phyloP scores from a whole-genome alignment of 2,797 vertebrate genomes.

The Menidia menidia region DNA sequence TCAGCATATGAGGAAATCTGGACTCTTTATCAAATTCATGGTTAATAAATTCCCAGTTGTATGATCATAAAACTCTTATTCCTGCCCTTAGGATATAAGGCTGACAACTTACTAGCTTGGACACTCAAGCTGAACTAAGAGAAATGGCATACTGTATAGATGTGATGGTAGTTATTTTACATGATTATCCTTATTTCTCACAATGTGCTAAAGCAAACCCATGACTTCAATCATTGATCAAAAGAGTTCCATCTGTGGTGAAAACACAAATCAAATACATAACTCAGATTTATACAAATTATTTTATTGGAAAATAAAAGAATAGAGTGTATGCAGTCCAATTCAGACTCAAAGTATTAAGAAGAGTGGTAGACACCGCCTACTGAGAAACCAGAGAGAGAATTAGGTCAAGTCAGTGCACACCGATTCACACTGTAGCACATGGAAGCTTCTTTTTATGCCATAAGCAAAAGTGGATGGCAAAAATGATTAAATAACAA shows the following conservation, averaged over 20 bases:
- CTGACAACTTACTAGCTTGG: no score
- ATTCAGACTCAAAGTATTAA: slow-evolving; percentile 50
- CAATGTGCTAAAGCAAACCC: not conserved
- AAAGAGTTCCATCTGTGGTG: not conserved
- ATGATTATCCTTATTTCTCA: no score
- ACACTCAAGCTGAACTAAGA: no score
- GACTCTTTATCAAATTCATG: no score
- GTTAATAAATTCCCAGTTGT: no score
- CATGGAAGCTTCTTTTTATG: slow-evolving; percentile 2
- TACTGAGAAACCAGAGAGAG: slow-evolving; percentile 70
- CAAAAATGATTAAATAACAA: not conserved
- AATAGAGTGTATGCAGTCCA: slow-evolving; percentile 27
- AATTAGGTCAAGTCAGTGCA: slow-evolving; percentile 57
- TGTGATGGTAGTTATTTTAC: no score
- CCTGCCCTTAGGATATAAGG: not conserved
- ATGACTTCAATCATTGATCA: not conserved
- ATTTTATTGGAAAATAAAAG: slow-evolving; percentile 67
- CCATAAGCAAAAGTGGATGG: slow-evolving; percentile 5
- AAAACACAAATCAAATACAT: slow-evolving; percentile 69
- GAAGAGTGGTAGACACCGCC: slow-evolving; percentile 57
- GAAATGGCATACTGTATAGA: no score
- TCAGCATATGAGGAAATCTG: no score
- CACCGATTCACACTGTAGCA: slow-evolving; percentile 42
- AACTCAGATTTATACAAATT: slow-evolving; percentile 62
- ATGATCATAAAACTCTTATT: no score